Base-by-base conservation (phyloP, 2,797 vertebrate species). In the Lutjanus argentimaculatus region DNA sequence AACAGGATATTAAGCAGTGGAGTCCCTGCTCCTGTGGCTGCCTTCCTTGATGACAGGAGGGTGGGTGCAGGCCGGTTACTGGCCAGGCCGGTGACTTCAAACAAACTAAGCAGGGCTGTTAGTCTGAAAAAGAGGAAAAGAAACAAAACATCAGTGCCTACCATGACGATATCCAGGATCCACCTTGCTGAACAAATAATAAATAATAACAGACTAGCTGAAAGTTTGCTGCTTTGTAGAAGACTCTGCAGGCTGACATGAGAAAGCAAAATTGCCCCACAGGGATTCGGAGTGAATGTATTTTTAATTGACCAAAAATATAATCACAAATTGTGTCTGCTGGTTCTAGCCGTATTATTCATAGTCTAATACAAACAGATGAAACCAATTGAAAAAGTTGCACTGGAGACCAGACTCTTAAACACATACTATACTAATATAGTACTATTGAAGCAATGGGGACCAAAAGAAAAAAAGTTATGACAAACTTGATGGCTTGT, bases 1-100 rank as follows among this genome's bases (percentile, higher is more conserved):
- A 99, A 99, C 90, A 96, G 95, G 83, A 99, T 93, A 78, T 88
- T 96, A 45, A 99, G 93, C 48, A 99, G 95, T 6, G 96, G 97
- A 19, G 90, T 94, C 49, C 93, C 93, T 58, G 94, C 63, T 57
- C 90, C 95, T 0, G 94, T 95, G 56, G 94, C 95, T 22, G 92
- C 94, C 0, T 94, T 97, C 51, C 94, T 94, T 46, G 98, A 97
- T 71, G 98, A 98, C 16, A 99, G 89, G 15, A 99, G 94, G 46
- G 91, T 95, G 0, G 98, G 98, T 42, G 96, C 95, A 42, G 88
- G 79, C 1, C 90, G 94, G 67, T 91, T 87, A 77, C 84, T 91
- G 62, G 95, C 94, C 80, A 96, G 89, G 7, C 98, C 98, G 0
- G 96, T 97, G 86, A 99, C 95, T 91, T 98, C 97, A 81, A 99